A percentile compares a stretch with the other conserved stretches of the same genome.
Conservation (phyloP, 2,113 vertebrate genomes). For the Salminus brasiliensis region DNA sequence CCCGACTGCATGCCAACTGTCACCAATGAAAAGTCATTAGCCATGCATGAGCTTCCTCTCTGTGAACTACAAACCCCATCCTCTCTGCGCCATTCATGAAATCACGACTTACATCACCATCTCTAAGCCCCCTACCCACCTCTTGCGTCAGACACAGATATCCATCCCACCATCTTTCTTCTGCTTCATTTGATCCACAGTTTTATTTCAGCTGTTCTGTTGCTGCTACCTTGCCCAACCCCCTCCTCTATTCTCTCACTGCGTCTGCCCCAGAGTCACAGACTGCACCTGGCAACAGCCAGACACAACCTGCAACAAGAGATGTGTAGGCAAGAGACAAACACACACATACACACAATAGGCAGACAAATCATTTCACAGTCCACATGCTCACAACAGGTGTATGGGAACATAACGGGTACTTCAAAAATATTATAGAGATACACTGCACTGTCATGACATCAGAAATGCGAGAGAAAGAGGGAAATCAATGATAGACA, state of each 20-base stretch:
- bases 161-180: not conserved
- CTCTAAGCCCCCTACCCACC: not conserved
- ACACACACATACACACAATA: constrained; percentile 1
- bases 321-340: constrained; percentile 42
- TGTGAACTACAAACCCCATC: not conserved
- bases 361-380: constrained; percentile 1
- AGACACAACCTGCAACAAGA: constrained; percentile 60
- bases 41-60: constrained; percentile 35
- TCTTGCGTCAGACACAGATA: not conserved
- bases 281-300: constrained; percentile 46
- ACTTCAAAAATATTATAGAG: not conserved
- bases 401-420: not conserved
- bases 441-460: not conserved
- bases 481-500: not conserved
- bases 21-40: not conserved
- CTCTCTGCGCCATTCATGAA: not conserved
- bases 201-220: not conserved
- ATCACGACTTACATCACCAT: constrained; percentile 1
- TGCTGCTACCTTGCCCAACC: constrained; percentile 37
- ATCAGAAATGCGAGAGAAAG: not conserved
- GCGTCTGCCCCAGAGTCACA: constrained; percentile 42
- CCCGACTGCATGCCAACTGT: not conserved
- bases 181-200: not conserved
- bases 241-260: constrained; percentile 43
- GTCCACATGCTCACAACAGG: not conserved